Evolutionary conservation across 2,888 invertebrate genomes (phyloP).

Genomic region (Pecten maximus): DNA sequence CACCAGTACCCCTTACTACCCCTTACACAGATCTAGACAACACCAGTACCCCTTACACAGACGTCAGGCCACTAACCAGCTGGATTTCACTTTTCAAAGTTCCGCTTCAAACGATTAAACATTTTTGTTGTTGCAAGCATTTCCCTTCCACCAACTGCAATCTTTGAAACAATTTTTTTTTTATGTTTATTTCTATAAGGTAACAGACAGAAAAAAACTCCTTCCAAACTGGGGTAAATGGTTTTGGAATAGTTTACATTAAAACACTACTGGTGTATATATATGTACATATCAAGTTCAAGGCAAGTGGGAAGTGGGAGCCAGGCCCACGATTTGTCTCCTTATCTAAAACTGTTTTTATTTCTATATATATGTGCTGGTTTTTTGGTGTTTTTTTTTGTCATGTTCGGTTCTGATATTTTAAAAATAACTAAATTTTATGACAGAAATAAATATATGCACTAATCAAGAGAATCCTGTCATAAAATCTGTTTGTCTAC

Average conservation of each 20-base stretch:
- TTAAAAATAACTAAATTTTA: background rate
- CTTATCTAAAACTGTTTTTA: background rate
- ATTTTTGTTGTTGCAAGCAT: slow-evolving; percentile 13
- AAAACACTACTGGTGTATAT: slow-evolving; percentile 31
- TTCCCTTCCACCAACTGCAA: background rate
- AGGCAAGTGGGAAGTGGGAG: background rate
- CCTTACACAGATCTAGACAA: no score
- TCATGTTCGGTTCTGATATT: background rate
- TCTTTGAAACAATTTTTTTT: no score
- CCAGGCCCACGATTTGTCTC: background rate
- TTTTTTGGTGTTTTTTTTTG: background rate
- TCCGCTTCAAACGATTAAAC: background rate
- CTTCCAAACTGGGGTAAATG: background rate
- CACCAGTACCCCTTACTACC: no score
- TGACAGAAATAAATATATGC: background rate
- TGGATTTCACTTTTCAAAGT: slow-evolving; percentile 16
- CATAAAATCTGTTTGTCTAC: no score
- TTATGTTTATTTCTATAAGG: slow-evolving; percentile 1
- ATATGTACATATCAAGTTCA: slow-evolving; percentile 35
- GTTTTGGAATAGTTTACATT: background rate
- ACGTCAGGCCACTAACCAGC: background rate
- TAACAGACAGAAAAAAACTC: background rate
- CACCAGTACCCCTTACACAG: slow-evolving; percentile 19
- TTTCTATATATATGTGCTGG: no score
- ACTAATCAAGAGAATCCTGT: no score